Conservation (phyloP, 2,797 vertebrate species). For the Macroramphosus scolopax region DNA sequence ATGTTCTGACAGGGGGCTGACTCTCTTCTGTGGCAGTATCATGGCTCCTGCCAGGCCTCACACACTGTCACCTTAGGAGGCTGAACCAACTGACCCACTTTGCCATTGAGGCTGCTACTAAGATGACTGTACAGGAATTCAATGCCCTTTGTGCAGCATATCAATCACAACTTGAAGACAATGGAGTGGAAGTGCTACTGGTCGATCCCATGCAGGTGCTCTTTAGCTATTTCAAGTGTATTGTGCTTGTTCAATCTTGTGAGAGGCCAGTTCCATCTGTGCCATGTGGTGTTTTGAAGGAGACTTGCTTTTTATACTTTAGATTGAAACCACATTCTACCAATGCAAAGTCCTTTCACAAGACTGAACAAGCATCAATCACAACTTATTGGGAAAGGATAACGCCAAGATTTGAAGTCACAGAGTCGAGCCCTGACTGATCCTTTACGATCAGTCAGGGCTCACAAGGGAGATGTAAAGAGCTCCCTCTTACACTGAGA, state of each 20-base stretch:
- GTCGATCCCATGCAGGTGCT: too few species aligned
- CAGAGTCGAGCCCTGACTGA: conserved; percentile 35
- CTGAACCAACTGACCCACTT: conserved; percentile 17
- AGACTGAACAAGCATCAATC: conserved; percentile 37
- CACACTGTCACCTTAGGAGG: conserved; percentile 19
- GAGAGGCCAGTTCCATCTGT: too few species aligned
- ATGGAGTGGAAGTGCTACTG: too few species aligned
- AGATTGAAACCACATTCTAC: too few species aligned
- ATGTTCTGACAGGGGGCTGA: conserved; percentile 39
- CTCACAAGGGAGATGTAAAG: conserved; percentile 27
- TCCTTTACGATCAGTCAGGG: conserved; percentile 33
- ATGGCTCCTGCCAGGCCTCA: conserved; percentile 33
- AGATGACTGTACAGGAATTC: conserved; percentile 34
- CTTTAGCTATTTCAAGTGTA: too few species aligned
- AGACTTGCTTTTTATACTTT: too few species aligned
- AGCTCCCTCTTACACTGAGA: conserved; percentile 25
- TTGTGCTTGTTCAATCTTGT: too few species aligned
- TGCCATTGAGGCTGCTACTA: conserved; percentile 26
- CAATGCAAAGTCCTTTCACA: too few species aligned
- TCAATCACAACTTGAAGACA: too few species aligned
- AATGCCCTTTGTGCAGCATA: conserved; percentile 23
- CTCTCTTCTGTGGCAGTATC: conserved; percentile 43
- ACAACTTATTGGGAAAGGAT: conserved; percentile 21
- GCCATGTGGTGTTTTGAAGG: too few species aligned
- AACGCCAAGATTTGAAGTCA: conserved; percentile 32